Percentiles rank a stretch among this genome's conserved stretches.
Conservation (phyloP, 2,797 vertebrate genomes). For the Avahi laniger region DNA sequence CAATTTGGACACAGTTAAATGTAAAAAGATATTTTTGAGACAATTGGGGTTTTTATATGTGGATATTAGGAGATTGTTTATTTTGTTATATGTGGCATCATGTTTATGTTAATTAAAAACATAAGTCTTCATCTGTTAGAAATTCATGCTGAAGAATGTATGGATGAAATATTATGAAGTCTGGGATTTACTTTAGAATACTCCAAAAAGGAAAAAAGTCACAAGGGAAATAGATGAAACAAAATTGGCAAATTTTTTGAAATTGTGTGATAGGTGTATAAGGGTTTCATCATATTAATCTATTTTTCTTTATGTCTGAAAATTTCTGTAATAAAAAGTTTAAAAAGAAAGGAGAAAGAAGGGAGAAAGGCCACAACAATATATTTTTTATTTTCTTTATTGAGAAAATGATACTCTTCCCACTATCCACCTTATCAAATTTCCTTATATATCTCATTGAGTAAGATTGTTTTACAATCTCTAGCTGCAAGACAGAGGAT, state of each 20-base stretch:
- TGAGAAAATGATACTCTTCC: background rate
- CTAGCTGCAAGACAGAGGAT: background rate
- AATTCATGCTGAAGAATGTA: background rate
- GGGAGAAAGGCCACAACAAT: background rate
- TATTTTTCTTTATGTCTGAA: background rate
- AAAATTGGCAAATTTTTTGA: background rate
- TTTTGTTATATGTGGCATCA: background rate
- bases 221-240: background rate
- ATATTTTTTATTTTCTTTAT: background rate
- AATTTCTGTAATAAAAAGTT: background rate
- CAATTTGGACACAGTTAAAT: background rate
- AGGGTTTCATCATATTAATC: background rate
- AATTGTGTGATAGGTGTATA: background rate
- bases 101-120: background rate
- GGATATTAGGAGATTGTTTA: background rate
- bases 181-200: background rate
- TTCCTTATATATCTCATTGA: background rate
- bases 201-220: background rate
- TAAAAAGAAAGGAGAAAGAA: background rate
- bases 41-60: background rate
- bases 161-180: background rate
- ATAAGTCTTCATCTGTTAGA: background rate
- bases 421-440: background rate
- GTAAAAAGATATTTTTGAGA: background rate
- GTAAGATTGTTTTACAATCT: background rate